Evolutionary conservation across 1,140 invertebrate species (phyloP), one percentile per base, ranked within the genome.

Genomic region (Orchestia grillus): DNA sequence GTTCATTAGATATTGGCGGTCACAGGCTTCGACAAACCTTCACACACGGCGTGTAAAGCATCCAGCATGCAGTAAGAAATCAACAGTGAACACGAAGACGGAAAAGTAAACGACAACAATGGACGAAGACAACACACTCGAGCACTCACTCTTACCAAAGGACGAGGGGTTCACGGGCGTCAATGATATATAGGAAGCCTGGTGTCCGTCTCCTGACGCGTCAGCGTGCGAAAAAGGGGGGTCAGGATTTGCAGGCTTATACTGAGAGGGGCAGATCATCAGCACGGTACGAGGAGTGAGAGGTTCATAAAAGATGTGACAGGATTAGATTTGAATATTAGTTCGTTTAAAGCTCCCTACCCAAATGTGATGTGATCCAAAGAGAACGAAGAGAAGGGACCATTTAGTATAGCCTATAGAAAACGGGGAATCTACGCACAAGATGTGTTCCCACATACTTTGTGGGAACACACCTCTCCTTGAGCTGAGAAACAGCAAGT

Each of bases 171-270:
- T 94, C 43, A 94, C 92, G 43, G 92, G 92, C 43, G 92, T 94
- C 92, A 94, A 94, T 44, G 92, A 94, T 44, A 94, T 94, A 94
- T 94, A 94, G 92, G 92, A 94, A 44, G 92, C 44, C 92, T 94
- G 92, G 92, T 44, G 44, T 47, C 92, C 92, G 41, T 94, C 92
- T 45, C 92, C 92, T 94, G 92, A 45, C 40, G 44, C 92, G 92
- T 45, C 6, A 94, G 92, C 92, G 92, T 94, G 92, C 44, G 44
- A 94, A 94, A 45, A 94, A 94, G 43, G 44, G 8, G 43, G 88
- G 88, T 90, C 88, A 90, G 41, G 88, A 41, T 42, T 11, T 90
- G 43, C 88, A 42, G 88, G 88, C 41, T 42, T 11, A 90, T 8
- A 8, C 6, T 6, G 47, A 19, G 47, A 53, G 47, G 47, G 47